Conservation (phyloP, 2,888 invertebrate species). For the Brenthis daphne region DNA sequence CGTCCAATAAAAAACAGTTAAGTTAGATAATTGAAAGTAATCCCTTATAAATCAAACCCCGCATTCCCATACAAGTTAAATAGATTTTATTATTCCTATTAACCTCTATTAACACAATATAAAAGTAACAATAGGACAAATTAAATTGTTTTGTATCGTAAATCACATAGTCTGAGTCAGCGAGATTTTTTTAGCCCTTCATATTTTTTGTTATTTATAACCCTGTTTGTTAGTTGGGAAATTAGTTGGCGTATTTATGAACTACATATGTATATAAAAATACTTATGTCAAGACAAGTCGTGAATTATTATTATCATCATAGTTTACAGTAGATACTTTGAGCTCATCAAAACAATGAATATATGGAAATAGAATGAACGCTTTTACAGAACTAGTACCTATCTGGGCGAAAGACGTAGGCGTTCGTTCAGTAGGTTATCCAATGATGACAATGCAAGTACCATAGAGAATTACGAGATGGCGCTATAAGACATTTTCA, state of each 20-base stretch:
- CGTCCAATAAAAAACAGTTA: background rate
- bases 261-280: background rate
- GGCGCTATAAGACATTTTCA: too few species aligned
- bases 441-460: too few species aligned
- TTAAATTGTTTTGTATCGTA: constrained; percentile 57
- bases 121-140: constrained; percentile 60
- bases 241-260: background rate
- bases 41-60: constrained; percentile 38
- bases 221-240: background rate
- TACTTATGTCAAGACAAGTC: too few species aligned
- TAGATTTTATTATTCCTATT: constrained; percentile 62
- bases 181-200: constrained; percentile 41
- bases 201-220: constrained; percentile 26
- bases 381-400: too few species aligned
- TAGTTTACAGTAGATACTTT: too few species aligned
- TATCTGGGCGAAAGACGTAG: too few species aligned
- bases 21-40: constrained; percentile 1
- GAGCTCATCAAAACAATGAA: too few species aligned
- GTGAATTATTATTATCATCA: too few species aligned
- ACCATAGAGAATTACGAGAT: too few species aligned
- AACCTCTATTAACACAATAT: constrained; percentile 57
- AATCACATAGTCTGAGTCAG: constrained; percentile 45
- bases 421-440: too few species aligned
- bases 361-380: too few species aligned
- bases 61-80: constrained; percentile 55